Base-by-base conservation (phyloP, 2,797 vertebrate genomes). In the Clarias laeviceps region DNA sequence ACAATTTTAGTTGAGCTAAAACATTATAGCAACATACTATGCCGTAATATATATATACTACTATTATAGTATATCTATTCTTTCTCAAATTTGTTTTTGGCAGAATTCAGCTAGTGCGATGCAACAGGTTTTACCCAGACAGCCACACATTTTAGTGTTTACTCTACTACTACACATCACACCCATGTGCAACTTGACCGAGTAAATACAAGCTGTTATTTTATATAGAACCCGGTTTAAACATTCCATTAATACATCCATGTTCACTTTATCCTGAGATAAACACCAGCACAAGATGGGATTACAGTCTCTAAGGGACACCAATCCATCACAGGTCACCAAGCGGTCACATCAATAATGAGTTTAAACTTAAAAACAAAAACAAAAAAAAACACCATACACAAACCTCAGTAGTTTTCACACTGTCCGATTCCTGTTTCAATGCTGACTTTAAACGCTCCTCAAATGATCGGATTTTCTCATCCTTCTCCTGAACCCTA, bases 401-500 rank as follows among this genome's bases (percentile, higher is more conserved):
- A 78, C 85, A 73, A 17, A 99, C 98, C 97, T 97, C 94, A 83
- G 96, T 89, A 5, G 88, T 92, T 90, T 95, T 95, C 86, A 96
- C 96, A 88, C 94, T 96, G 92, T 85, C 93, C 5, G 94, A 94
- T 90, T 96, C 93, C 91, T 93, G 94, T 20, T 96, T 93, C 83
- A 95, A 90, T 89, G 97, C 95, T 78, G 93, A 93, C 88, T 97
- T 94, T 17, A 99, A 93, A 90, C 95, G 94, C 76, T 96, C 95
- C 93, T 97, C 96, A 88, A 97, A 91, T 0, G 94, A 96, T 87
- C 94, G 95, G 64, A 99, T 95, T 92, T 95, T 96, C 84, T 95
- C 94, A 81, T 99, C 97, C 81, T 97, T 97, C 90, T 97, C 96
- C 17, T 95, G 94, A 86, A 98, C 96, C 88, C 98, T 99, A 72